Evolutionary conservation across 2,113 vertebrate species (phyloP).

Genomic region (Aix galericulata): DNA sequence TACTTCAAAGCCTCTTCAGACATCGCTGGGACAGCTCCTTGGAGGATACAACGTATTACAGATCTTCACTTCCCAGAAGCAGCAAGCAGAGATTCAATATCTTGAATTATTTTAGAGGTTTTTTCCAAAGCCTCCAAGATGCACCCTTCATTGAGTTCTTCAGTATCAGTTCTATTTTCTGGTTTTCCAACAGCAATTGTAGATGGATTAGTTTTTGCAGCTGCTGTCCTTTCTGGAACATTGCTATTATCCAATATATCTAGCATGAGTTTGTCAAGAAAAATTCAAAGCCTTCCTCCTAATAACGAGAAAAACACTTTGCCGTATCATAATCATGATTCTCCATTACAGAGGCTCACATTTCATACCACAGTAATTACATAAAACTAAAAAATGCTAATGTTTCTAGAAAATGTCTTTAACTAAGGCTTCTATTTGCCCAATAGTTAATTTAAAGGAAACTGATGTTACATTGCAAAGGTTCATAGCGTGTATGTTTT

Average conservation of each 20-base stretch:
- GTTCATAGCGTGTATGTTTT: neutral
- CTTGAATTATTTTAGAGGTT: constrained; percentile 75
- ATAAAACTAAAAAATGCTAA: neutral
- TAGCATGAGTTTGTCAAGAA: constrained; percentile 69
- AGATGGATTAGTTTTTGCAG: neutral
- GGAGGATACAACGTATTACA: accelerated
- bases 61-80: constrained; percentile 28
- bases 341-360: neutral
- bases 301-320: neutral
- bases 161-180: neutral
- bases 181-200: neutral
- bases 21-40: accelerated
- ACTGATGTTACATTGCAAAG: neutral
- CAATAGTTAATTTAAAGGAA: neutral
- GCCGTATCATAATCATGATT: neutral
- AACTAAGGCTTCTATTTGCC: neutral
- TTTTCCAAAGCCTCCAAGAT: constrained; percentile 71
- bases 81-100: constrained; percentile 78
- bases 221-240: constrained; percentile 6
- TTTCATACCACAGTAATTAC: neutral
- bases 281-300: neutral
- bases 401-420: neutral
- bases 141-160: neutral
- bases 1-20: neutral
- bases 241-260: constrained; percentile 75